Conservation (phyloP, 2,888 invertebrate species). For the Leucoptera coffeella region DNA sequence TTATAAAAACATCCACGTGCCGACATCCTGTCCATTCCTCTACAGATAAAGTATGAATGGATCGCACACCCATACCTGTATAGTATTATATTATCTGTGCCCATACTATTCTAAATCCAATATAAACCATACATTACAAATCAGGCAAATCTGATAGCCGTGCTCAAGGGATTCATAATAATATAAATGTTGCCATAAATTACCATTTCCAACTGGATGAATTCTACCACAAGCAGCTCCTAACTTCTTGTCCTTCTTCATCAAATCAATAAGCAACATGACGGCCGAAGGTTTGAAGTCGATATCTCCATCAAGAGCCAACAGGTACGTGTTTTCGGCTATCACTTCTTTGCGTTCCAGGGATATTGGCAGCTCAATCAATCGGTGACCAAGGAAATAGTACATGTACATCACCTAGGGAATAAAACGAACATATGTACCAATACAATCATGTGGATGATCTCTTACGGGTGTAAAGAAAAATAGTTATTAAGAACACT, state of each 20-base stretch:
- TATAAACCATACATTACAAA: no score
- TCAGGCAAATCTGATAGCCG: no score
- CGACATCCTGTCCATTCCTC: no score
- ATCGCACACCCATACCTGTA: no score
- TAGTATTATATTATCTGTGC: no score
- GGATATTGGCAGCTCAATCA: slow-evolving; percentile 61
- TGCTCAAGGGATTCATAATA: no score
- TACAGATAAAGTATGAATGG: no score
- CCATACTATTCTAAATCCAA: no score
- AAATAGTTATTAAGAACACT: no score
- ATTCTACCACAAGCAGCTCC: slow-evolving; percentile 88
- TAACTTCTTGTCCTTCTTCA: slow-evolving; percentile 75
- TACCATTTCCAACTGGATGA: slow-evolving; percentile 74
- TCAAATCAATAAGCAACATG: slow-evolving; percentile 71
- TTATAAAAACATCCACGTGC: no score
- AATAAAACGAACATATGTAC: slow-evolving; percentile 2
- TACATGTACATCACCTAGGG: slow-evolving; percentile 86
- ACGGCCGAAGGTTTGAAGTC: slow-evolving; percentile 81
- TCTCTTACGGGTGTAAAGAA: no score
- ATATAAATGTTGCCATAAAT: no score
- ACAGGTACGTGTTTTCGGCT: slow-evolving; percentile 75
- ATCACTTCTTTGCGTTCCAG: slow-evolving; percentile 58
- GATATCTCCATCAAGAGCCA: slow-evolving; percentile 85
- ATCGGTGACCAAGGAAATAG: slow-evolving; percentile 74
- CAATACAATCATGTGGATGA: neutral